These are phyloP conservation scores for Phaenicophaeus curvirostris DNA, from an alignment of 2,797 vertebrate genomes.

Conservation along the genomic window DNA sequence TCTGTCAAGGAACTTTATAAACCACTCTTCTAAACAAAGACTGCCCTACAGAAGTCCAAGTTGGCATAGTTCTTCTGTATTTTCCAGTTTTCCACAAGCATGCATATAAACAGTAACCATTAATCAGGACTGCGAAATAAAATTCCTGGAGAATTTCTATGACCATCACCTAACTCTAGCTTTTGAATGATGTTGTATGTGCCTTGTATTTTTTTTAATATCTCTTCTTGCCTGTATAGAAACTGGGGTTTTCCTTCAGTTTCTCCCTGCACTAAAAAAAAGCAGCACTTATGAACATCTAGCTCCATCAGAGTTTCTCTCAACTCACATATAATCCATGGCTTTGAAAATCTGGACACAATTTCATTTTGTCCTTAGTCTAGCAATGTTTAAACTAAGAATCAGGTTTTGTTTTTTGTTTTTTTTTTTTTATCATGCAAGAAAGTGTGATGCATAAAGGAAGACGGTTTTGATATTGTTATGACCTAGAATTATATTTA, in stretches of 20 bases:
- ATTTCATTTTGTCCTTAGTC: background rate
- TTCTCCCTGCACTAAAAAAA: background rate
- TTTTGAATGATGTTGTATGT: background rate
- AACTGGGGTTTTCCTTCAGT: background rate
- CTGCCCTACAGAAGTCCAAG: no score
- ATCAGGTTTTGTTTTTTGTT: background rate
- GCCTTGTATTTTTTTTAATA: background rate
- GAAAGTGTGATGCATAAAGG: background rate
- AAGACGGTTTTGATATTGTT: background rate
- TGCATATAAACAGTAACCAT: background rate
- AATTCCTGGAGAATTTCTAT: background rate
- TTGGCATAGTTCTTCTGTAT: background rate
- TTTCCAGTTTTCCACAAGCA: background rate
- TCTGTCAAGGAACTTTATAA: no score
- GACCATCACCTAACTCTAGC: background rate
- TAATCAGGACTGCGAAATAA: background rate
- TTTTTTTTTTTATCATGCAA: background rate
- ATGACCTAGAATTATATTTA: background rate
- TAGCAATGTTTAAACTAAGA: background rate
- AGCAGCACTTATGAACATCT: rapidly evolving
- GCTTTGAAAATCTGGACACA: background rate
- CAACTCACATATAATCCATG: background rate
- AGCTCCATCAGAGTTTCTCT: background rate
- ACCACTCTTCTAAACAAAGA: no score
- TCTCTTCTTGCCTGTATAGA: background rate